Conservation (phyloP, 2,888 invertebrate species). For the Andrena chrysosceles region DNA sequence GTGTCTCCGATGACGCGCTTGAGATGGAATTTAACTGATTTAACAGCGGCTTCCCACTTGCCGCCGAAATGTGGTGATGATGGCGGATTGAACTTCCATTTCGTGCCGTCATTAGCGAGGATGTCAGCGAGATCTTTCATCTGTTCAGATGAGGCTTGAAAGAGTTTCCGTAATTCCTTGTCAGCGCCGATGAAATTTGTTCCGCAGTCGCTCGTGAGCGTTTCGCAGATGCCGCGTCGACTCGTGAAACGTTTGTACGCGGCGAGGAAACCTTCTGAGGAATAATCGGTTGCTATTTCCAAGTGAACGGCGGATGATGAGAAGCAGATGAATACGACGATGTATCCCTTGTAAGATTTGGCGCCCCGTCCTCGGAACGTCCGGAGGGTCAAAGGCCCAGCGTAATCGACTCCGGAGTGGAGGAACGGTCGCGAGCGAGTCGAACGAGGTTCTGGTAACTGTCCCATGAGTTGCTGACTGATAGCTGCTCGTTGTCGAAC, state of each 20-base stretch:
- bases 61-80: no score
- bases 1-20: no score
- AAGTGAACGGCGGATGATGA: conserved; percentile 12
- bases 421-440: not conserved
- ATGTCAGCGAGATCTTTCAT: not conserved
- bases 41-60: no score
- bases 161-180: not conserved
- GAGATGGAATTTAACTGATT: no score
- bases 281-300: conserved; percentile 22
- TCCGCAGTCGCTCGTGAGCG: conserved; percentile 44
- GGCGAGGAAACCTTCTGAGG: conserved; percentile 41
- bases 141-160: not conserved
- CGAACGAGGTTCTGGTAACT: conserved; percentile 26
- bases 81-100: no score
- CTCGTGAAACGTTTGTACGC: no score
- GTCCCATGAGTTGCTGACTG: conserved; percentile 30
- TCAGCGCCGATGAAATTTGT: conserved; percentile 32
- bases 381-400: not conserved
- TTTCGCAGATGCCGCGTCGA: conserved; percentile 52
- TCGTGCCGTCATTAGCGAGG: not conserved
- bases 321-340: not conserved
- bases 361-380: conserved; percentile 9
- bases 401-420: no score
- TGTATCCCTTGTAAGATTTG: conserved; percentile 1
- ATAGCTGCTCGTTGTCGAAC: not conserved